Conservation (phyloP, 2,888 invertebrate genomes). For the Seira ritae region DNA sequence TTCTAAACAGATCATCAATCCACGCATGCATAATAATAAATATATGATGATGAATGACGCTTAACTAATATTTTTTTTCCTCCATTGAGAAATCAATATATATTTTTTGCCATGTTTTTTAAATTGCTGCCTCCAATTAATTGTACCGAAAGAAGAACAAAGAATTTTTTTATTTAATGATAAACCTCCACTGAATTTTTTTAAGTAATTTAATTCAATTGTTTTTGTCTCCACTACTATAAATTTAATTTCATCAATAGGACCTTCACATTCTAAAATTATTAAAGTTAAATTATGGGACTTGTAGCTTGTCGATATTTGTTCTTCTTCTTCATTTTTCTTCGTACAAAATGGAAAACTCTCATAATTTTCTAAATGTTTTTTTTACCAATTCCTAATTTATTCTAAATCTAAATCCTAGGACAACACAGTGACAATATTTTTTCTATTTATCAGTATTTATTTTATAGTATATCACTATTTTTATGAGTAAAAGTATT, state of each 20-base stretch:
- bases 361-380: not conserved
- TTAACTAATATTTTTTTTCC: not conserved
- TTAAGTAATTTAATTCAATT: not conserved
- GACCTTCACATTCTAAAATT: not conserved
- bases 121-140: slow-evolving; percentile 18
- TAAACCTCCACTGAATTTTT: not conserved
- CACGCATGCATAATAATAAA: too few relatives aligned
- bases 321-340: not conserved
- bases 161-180: too few relatives aligned
- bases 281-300: not conserved
- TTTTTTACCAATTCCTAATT: too few relatives aligned
- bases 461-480: slow-evolving; percentile 11
- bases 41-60: too few relatives aligned
- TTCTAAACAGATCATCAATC: not conserved
- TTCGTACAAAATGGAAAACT: not conserved
- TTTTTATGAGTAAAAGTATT: not conserved
- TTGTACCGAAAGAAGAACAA: not conserved
- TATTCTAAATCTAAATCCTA: not conserved
- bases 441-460: not conserved
- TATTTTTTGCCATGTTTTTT: slow-evolving; percentile 11
- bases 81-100: slow-evolving; percentile 5
- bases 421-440: not conserved
- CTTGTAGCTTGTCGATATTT: not conserved
- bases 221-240: not conserved
- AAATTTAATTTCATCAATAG: not conserved